Evolutionary conservation across 2,888 invertebrate genomes (phyloP), one percentile per base, ranked within the genome.

Genomic region (Poecilobothrus nobilitatus): DNA sequence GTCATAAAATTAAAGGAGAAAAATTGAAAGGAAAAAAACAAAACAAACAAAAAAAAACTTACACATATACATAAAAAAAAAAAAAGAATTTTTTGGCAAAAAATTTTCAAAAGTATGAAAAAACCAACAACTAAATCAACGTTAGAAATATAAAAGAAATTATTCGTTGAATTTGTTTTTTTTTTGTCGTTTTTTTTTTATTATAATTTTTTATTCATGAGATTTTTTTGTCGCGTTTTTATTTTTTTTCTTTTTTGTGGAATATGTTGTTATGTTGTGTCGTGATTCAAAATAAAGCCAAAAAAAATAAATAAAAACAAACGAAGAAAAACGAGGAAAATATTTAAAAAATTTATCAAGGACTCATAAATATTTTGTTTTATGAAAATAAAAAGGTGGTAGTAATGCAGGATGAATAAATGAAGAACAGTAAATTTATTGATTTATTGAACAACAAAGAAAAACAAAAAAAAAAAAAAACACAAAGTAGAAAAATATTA

Each of bases 321-420:
- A 12, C 8, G 7, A 37, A 37, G 10, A 37, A 37, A 53, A 53
- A 53, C 18, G 15, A 15, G 37, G 8, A 18, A 18, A 53, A 53
- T 53, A 53, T 53, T 53, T 53, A 2, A 18, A 53, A 53, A 53
- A 18, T 53, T 53, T 53, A 53, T 6, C 53, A 53, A 53, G 53
- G 53, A 53, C 53, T 53, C 53, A 53, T 53, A 53, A 53, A 53
- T 18, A 53, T 53, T 53, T 53, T 53, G 53, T 53, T 53, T 53
- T 53, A 12, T 53, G n/a, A 27, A 27, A 4, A 27, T 27, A 12
- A 12, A 12, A 12, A 8, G 41, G 2, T 41, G 9, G 41, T 41
- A 2, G 9, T 41, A 12, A 6, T 12, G 41, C 41, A 41, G 41
- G 41, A 15, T 41, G 9, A 41, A 27, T 27, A 4, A n/a, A 27